Conservation (phyloP, 37 sponge, comb jelly and placozoan genomes). For the Halichondria panicea region DNA sequence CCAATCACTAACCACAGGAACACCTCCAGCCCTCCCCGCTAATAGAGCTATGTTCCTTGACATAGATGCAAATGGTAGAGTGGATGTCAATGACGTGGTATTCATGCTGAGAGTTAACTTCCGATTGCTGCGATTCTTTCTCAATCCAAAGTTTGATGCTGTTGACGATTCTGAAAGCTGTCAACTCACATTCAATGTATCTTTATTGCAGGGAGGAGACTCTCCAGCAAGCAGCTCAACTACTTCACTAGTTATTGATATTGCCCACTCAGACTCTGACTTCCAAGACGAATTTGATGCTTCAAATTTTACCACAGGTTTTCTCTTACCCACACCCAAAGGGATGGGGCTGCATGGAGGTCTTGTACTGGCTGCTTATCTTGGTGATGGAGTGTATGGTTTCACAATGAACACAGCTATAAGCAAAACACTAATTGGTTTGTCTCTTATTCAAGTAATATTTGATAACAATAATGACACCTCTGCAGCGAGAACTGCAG, state of each 20-base stretch:
- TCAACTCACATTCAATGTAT: constrained; percentile 17
- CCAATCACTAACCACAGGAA: constrained; percentile 5
- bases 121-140: constrained; percentile 37
- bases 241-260: constrained; percentile 43
- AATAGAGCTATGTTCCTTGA: constrained; percentile 38
- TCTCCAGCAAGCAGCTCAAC: constrained; percentile 7
- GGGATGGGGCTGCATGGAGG: constrained; percentile 49
- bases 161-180: constrained; percentile 28
- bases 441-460: constrained; percentile 68
- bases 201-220: constrained; percentile 11
- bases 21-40: not conserved
- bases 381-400: constrained; percentile 48
- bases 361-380: constrained; percentile 37
- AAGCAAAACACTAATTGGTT: constrained; percentile 36
- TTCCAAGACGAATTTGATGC: constrained; percentile 59
- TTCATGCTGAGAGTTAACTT: constrained; percentile 65
- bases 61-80: constrained; percentile 41
- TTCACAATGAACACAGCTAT: constrained; percentile 23
- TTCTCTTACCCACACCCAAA: constrained; percentile 9
- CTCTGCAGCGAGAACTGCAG: constrained; percentile 22
- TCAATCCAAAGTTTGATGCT: not conserved
- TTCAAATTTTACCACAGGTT: constrained; percentile 26
- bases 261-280: constrained; percentile 34
- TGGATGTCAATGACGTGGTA: constrained; percentile 68
- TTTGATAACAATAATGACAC: constrained; percentile 33